Evolutionary conservation across 2,113 vertebrate genomes (phyloP), one percentile per base, ranked within the genome.

Genomic region (Tricholaema leucomelas): DNA sequence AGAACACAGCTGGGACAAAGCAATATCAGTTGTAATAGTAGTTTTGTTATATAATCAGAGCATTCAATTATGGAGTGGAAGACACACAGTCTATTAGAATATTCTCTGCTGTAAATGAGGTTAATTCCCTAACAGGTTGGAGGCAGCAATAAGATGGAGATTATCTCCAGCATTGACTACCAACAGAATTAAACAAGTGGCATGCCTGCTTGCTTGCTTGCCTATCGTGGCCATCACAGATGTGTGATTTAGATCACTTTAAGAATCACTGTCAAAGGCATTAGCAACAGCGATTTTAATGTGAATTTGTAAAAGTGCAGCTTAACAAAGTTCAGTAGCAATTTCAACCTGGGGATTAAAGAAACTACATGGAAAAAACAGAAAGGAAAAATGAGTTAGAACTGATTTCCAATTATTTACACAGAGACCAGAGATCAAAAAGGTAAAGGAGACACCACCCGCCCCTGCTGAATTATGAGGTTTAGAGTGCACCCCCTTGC

Each of bases 51-150:
- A 59, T 85, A 93, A 93, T 90, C 85, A 83, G 85, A 90, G 18
- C 52, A 58, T 50, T 95, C 91, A 89, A 71, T 96, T 92, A 93
- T 48, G 85, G 79, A 78, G 60, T 76, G 72, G 81, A 87, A 91
- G 87, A 61, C 67, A 56, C 27, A 75, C 63, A 80, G 46, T 8
- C 8, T 70, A 13, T 64, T 74, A 87, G 87, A 91, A 80, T 56
- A 71, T 75, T 71, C 60, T 77, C 72, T 83, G 72, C 69, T 88
- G 69, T 48, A 71, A 94, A 88, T 71, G 87, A 87, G 85, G 87
- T 66, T 93, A 87, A 91, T 85, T 90, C 33, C 60, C 76, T 85
- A 64, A 60, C 65, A 92, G 85, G 40, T 46, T 0, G 0, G 13
- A 0, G 13, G 67, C 67, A 59, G 33, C 0, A n/a, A 52, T n/a